A percentile compares a stretch with the other conserved stretches of the same genome.
phyloP scores from a whole-genome alignment of 1,140 invertebrate species.

The Drosophila erecta region DNA sequence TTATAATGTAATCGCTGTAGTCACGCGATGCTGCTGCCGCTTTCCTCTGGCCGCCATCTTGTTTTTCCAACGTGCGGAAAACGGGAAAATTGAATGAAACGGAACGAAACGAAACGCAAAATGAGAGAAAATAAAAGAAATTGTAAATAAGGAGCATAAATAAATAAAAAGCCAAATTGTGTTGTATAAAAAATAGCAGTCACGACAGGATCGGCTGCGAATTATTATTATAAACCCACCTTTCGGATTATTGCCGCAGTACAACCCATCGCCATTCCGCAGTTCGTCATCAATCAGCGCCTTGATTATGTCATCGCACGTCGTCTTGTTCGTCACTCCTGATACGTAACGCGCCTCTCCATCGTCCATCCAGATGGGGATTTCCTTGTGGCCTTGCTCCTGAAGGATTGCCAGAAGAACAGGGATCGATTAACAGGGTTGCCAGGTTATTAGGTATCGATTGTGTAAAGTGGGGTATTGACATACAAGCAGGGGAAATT shows the following conservation, averaged over 20 bases:
- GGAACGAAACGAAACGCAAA: conserved; percentile 23
- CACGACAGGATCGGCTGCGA: conserved; percentile 32
- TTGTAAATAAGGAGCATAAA: conserved; percentile 61
- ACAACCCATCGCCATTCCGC: conserved; percentile 46
- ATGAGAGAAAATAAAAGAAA: conserved; percentile 41
- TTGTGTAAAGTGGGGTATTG: not conserved
- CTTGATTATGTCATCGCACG: conserved; percentile 84
- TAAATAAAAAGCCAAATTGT: conserved; percentile 53
- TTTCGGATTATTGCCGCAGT: conserved; percentile 47
- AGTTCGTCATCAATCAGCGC: conserved; percentile 84
- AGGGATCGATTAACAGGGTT: conserved; percentile 6
- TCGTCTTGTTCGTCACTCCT: conserved; percentile 81
- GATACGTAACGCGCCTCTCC: conserved; percentile 80
- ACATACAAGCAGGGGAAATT: no score
- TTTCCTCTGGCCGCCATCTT: conserved; percentile 69
- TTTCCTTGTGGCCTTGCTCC: conserved; percentile 78
- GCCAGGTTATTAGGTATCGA: not conserved
- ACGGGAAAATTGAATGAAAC: conserved; percentile 28
- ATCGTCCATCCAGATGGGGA: conserved; percentile 80
- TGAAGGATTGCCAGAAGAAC: conserved; percentile 13
- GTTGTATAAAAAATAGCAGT: conserved; percentile 24
- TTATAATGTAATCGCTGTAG: conserved; percentile 84
- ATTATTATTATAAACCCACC: conserved; percentile 54
- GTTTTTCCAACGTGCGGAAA: conserved; percentile 42
- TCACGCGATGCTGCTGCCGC: conserved; percentile 76